These are phyloP conservation scores for Malurus cyaneus DNA, from an alignment of 2,113 vertebrate genomes.

Conservation along the genomic window DNA sequence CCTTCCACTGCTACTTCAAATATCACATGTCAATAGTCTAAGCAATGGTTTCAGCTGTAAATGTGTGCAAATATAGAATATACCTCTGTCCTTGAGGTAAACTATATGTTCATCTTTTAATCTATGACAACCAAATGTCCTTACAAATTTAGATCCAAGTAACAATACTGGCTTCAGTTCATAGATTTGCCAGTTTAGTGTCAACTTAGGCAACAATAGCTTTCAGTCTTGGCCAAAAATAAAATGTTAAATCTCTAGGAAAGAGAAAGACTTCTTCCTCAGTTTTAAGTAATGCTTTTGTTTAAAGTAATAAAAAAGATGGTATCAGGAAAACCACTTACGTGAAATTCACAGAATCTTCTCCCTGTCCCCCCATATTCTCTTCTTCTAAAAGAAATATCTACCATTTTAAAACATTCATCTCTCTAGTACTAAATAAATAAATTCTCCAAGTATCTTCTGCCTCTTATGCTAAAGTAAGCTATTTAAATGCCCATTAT, in stretches of 20 bases:
- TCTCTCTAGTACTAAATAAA: neutral
- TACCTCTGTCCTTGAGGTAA: neutral
- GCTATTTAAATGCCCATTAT: neutral
- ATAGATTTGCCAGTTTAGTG: neutral
- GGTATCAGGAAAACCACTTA: neutral
- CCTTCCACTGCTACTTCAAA: neutral
- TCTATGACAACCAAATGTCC: slow-evolving; percentile 1
- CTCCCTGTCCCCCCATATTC: neutral
- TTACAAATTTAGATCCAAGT: slow-evolving; percentile 31
- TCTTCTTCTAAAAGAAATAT: neutral
- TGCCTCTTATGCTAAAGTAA: neutral
- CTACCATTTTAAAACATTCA: neutral
- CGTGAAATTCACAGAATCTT: neutral
- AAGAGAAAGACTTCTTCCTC: slow-evolving; percentile 12
- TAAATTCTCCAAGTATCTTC: neutral
- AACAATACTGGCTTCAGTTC: slow-evolving; percentile 62
- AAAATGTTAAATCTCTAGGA: neutral
- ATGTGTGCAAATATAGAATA: neutral
- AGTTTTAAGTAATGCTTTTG: slow-evolving; percentile 20
- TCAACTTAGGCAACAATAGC: slow-evolving; percentile 35
- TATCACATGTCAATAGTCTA: neutral
- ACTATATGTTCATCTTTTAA: neutral
- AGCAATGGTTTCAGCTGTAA: neutral
- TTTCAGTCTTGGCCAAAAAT: slow-evolving; percentile 31
- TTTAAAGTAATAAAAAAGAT: neutral